phyloP scores from a whole-genome alignment of 2,888 invertebrate species.

The Hipparchia sbordonii region DNA sequence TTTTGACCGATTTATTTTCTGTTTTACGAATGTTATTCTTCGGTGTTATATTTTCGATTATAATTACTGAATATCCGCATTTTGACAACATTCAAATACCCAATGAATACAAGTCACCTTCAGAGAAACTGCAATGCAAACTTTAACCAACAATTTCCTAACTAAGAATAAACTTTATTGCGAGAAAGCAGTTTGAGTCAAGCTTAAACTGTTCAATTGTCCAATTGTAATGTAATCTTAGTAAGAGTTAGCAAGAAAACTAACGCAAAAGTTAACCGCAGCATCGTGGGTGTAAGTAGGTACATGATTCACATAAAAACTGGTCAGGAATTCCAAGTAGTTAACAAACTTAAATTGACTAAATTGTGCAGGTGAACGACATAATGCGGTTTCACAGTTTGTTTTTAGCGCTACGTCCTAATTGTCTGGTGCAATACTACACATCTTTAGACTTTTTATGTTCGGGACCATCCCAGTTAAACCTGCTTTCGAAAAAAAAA shows the following conservation, averaged over 20 bases:
- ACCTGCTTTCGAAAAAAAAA: no score
- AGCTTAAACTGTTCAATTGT: conserved; percentile 36
- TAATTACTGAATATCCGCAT: no score
- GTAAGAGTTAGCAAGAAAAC: conserved; percentile 33
- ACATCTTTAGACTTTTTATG: no score
- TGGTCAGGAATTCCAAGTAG: conserved; percentile 58
- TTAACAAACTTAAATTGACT: conserved; percentile 70
- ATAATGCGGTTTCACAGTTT: not conserved
- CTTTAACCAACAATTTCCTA: conserved; percentile 25
- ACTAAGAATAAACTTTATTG: conserved; percentile 34
- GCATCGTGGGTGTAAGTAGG: conserved; percentile 39
- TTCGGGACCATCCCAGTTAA: no score
- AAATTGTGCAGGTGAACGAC: conserved; percentile 11
- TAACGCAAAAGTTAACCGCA: conserved; percentile 50
- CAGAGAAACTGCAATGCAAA: not conserved
- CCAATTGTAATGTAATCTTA: conserved; percentile 42
- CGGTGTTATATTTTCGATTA: no score
- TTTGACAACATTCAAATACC: no score
- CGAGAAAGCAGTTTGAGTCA: conserved; percentile 31
- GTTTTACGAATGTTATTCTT: no score
- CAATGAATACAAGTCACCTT: no score
- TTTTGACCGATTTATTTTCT: no score
- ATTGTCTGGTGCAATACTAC: no score
- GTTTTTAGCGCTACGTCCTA: not conserved
- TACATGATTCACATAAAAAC: conserved; percentile 58